Evolutionary conservation across 2,888 invertebrate species (phyloP).

Genomic region (Tiliacea citrago): DNA sequence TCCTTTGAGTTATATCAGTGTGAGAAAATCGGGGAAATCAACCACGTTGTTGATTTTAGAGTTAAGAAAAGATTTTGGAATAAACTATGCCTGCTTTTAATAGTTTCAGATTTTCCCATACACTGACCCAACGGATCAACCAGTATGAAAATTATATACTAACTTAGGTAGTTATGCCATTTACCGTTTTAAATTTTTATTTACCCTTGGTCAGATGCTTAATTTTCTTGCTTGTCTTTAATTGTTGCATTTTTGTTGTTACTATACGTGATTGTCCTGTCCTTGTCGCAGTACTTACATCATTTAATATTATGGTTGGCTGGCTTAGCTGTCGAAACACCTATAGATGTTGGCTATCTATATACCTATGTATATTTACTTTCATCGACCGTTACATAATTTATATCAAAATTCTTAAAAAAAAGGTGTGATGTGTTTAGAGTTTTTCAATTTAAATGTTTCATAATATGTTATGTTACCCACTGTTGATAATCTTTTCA

Average conservation of each 20-base stretch:
- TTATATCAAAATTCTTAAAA: background rate
- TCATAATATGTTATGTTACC: background rate
- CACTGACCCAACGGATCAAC: background rate
- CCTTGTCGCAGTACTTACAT: conserved; percentile 9
- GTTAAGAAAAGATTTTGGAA: background rate
- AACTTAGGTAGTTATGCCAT: background rate
- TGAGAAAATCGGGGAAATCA: background rate
- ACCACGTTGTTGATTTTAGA: no score
- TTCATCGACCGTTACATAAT: conserved; percentile 19
- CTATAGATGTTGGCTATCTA: background rate
- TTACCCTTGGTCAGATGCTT: background rate
- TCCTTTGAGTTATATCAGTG: background rate
- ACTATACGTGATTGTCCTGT: conserved; percentile 11
- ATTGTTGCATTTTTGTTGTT: background rate
- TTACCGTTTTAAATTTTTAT: background rate
- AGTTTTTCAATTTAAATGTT: background rate
- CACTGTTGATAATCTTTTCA: background rate
- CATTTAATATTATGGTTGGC: conserved; percentile 9
- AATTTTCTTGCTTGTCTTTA: background rate
- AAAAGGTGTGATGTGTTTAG: no score
- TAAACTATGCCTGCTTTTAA: background rate
- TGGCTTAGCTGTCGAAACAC: conserved; percentile 14
- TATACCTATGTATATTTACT: conserved; percentile 5
- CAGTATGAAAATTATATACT: background rate
- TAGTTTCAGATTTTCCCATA: background rate